A percentile compares a stretch with the other conserved stretches of the same genome.
Evolutionary conservation across 1,140 invertebrate species (phyloP).

Genomic region (Brachionus koreanus): DNA sequence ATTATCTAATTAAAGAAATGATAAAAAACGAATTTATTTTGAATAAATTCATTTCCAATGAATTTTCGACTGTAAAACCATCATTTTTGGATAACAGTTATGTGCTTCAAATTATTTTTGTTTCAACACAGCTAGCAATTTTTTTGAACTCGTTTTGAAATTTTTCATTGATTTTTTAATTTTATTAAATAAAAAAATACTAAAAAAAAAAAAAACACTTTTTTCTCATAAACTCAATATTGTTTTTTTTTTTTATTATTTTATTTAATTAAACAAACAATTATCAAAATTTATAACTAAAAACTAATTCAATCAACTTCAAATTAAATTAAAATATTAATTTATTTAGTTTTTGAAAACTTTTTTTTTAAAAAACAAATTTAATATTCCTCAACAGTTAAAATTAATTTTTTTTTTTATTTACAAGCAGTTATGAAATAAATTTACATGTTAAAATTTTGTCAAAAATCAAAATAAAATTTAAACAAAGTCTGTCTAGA

Average conservation of each 20-base stretch:
- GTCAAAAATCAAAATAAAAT: not conserved
- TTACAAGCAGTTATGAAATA: no score
- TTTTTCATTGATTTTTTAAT: not conserved
- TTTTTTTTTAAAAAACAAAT: no score
- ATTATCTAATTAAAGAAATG: not conserved
- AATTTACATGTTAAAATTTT: not conserved
- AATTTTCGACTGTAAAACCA: not conserved
- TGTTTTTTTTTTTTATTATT: no score
- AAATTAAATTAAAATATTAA: no score
- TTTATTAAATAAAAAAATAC: not conserved
- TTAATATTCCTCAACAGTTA: no score
- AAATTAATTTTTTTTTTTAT: not conserved
- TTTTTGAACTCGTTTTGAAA: not conserved
- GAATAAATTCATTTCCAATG: not conserved
- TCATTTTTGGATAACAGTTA: not conserved
- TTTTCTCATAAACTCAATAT: not conserved
- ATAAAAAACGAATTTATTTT: constrained; percentile 26
- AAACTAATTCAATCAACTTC: no score
- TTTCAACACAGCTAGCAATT: not conserved
- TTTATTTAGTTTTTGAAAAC: no score
- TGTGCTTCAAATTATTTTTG: not conserved
- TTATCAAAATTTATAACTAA: no score
- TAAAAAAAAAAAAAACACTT: not conserved
- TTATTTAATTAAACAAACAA: no score
- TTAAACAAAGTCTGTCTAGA: not conserved